These are phyloP conservation scores for Argyresthia albistria DNA, from an alignment of 2,888 invertebrate species.

Conservation along the genomic window DNA sequence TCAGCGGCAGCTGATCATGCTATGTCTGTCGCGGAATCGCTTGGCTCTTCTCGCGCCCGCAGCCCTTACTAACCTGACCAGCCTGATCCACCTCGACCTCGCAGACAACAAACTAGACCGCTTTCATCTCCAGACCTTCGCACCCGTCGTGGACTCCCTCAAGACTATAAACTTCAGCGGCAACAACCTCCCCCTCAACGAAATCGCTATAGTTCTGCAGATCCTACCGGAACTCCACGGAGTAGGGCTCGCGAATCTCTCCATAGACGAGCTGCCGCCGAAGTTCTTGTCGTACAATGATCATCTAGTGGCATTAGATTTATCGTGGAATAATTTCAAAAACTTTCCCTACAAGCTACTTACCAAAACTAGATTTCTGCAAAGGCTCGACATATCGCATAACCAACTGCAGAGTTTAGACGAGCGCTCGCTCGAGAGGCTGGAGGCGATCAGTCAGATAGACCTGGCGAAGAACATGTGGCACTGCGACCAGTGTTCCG, in stretches of 20 bases:
- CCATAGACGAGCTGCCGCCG: constrained; percentile 66
- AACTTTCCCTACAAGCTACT: constrained; percentile 71
- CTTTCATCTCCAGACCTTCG: constrained; percentile 75
- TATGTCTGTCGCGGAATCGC: constrained; percentile 80
- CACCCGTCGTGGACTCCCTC: constrained; percentile 74
- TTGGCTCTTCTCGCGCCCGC: constrained; percentile 81
- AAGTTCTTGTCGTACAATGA: constrained; percentile 73
- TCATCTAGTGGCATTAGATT: constrained; percentile 76
- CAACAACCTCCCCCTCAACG: constrained; percentile 71
- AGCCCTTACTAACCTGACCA: constrained; percentile 81
- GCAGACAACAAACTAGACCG: constrained; percentile 82
- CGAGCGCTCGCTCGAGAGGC: constrained; percentile 67
- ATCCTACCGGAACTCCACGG: constrained; percentile 70
- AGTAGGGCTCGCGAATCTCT: constrained; percentile 74
- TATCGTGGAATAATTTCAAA: constrained; percentile 80
- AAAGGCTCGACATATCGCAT: constrained; percentile 80
- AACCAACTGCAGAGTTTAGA: constrained; percentile 78
- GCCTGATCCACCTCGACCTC: constrained; percentile 79
- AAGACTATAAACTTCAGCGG: constrained; percentile 79
- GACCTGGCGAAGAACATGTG: constrained; percentile 76
- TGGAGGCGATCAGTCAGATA: constrained; percentile 71
- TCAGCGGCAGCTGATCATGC: constrained; percentile 63
- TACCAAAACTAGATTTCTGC: constrained; percentile 68
- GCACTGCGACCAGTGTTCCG: constrained; percentile 78
- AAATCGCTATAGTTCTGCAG: constrained; percentile 72